Base-by-base conservation (phyloP, 92 coral and sea anemone species). In the Chrysogorgia sp. region DNA sequence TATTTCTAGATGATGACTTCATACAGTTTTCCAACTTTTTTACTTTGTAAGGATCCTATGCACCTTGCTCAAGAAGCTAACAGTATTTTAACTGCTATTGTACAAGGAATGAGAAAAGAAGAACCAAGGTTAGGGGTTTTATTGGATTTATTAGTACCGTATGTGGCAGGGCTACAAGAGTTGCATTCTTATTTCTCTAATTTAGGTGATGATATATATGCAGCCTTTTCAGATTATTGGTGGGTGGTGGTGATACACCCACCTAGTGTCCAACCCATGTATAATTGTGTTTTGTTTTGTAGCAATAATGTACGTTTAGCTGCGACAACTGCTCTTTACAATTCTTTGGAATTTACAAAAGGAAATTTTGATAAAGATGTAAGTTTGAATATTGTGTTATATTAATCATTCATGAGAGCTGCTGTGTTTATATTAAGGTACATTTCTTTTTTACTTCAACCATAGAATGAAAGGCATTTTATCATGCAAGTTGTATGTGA, bases 401-500 rank as follows among this genome's bases (percentile, higher is more conserved):
- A n/a, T n/a, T n/a, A n/a, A n/a, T n/a, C n/a, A n/a, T n/a, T n/a
- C 28, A 19, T 48, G 19, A 40, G 29, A 25, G 43, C 63, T 13
- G 14, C n/a, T 24, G 9, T 55, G 55, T 53, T 26, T 55, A 66
- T 19, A 17, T 32, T 26, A 5, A 24, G 34, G 21, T 59, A 20
- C 7, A 3, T n/a, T n/a, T n/a, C n/a, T 19, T 20, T 35, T n/a
- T 37, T 1, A 35, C 24, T 32, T 23, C 28, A 58, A 40, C 63
- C 52, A 32, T 37, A 91, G 97, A 40, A 76, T 17, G 97, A 91
- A 66, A 81, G 97, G 29, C 75, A 91, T 79, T 91, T 62, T 64
- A 87, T 96, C 37, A 96, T 96, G 99, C 90, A 96, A 83, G 92
- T 89, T 33, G 91, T 96, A 17, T 96, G 99, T 82, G 92, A 96